A percentile compares a stretch with the other conserved stretches of the same genome.
These are phyloP conservation scores for Eutrigla gurnardus DNA, from an alignment of 2,797 vertebrate species.

Conservation along the genomic window DNA sequence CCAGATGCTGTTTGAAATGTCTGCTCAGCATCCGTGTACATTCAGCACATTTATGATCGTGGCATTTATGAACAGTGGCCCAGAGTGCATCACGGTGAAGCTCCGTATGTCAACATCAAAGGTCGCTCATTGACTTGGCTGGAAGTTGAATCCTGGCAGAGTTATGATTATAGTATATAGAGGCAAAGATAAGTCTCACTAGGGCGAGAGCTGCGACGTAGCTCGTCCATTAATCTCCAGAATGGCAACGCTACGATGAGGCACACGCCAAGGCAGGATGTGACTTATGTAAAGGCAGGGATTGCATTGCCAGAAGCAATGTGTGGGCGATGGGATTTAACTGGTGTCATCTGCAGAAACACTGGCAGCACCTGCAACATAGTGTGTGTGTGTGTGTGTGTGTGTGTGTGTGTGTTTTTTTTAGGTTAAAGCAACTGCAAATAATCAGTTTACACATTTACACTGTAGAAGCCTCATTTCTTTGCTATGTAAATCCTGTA, in stretches of 20 bases:
- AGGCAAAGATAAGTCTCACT: neutral
- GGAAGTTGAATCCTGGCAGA: constrained; percentile 34
- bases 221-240: neutral
- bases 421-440: neutral
- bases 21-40: constrained; percentile 46
- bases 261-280: neutral
- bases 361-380: constrained; percentile 3
- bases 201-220: neutral
- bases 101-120: constrained; percentile 27
- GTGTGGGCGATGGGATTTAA: constrained; percentile 6
- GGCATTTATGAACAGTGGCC: constrained; percentile 44
- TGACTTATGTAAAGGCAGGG: neutral
- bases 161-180: neutral
- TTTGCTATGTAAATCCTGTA: neutral
- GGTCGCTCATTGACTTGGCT: constrained; percentile 38
- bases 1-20: constrained; percentile 39
- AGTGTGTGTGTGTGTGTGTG: neutral
- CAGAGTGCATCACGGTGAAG: constrained; percentile 45
- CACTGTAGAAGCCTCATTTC: neutral
- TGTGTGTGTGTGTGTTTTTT: too few species aligned
- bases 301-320: constrained; percentile 13
- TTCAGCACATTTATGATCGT: constrained; percentile 19
- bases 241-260: neutral
- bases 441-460: neutral
- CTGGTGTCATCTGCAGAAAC: constrained; percentile 23